Percentiles rank a stretch among this genome's conserved stretches.
Conservation (phyloP, 2,797 vertebrate species). For the Cheirogaleus major region DNA sequence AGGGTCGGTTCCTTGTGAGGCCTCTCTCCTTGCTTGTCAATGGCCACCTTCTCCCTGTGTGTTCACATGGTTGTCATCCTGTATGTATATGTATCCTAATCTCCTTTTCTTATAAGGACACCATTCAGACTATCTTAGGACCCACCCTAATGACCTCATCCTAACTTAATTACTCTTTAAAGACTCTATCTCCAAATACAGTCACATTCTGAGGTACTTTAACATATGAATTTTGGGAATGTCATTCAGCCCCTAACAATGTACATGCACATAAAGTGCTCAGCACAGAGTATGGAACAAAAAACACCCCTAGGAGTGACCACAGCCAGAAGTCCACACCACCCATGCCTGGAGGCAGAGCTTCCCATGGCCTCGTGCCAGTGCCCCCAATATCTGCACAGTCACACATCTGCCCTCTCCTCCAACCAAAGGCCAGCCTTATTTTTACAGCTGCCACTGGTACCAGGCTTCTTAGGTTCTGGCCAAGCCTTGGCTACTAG, state of each 20-base stretch:
- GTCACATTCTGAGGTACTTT: not conserved
- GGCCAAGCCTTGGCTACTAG: not conserved
- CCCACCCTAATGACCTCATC: not conserved
- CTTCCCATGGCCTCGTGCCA: not conserved
- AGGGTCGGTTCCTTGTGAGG: not conserved
- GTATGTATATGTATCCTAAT: not conserved
- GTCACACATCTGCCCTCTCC: not conserved
- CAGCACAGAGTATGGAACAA: not conserved
- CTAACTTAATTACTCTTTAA: not conserved
- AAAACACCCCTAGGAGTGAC: not conserved
- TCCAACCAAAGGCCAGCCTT: not conserved
- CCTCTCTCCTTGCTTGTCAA: not conserved
- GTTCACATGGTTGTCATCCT: not conserved
- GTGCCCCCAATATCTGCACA: not conserved
- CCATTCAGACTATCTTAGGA: not conserved
- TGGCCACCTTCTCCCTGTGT: not conserved
- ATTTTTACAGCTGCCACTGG: not conserved
- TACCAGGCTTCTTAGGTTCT: not conserved
- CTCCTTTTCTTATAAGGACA: not conserved
- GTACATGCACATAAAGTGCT: rapidly evolving
- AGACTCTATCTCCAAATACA: not conserved
- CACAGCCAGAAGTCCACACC: not conserved
- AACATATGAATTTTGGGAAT: not conserved
- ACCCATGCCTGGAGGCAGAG: not conserved
- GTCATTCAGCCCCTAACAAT: not conserved